These are phyloP conservation scores for Lasioglossum zephyrum DNA, from an alignment of 2,888 invertebrate species.

Conservation along the genomic window DNA sequence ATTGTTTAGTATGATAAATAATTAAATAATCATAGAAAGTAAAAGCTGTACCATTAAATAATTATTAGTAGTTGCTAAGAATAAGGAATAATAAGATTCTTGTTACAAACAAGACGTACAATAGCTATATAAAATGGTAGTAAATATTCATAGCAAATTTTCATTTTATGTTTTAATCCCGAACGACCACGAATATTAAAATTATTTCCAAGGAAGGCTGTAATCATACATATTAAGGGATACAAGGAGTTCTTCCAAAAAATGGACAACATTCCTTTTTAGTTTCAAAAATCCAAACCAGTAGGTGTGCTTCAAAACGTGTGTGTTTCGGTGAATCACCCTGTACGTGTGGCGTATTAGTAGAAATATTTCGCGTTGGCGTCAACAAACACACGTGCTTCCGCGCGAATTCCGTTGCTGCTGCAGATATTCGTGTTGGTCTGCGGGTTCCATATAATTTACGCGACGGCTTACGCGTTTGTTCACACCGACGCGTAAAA, in stretches of 20 bases:
- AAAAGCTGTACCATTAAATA: not conserved
- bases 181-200: not conserved
- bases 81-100: not conserved
- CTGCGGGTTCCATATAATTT: constrained; percentile 2
- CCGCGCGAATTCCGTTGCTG: not conserved
- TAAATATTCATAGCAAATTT: not conserved
- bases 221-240: not conserved
- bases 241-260: not conserved
- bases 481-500: constrained; percentile 5
- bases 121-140: not conserved
- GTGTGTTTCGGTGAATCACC: not conserved
- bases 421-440: not conserved
- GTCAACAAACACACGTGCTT: constrained; percentile 6
- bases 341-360: not conserved
- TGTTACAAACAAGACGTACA: too few relatives aligned
- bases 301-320: not conserved
- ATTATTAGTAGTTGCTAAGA: not conserved
- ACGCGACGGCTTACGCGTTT: constrained; percentile 5
- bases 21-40: not conserved
- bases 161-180: not conserved
- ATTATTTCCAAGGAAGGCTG: not conserved
- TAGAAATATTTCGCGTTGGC: constrained; percentile 19
- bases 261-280: not conserved
- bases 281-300: not conserved
- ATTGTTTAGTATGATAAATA: not conserved